Evolutionary conservation across 2,888 invertebrate species (phyloP).

Genomic region (Metallyticus violacea): DNA sequence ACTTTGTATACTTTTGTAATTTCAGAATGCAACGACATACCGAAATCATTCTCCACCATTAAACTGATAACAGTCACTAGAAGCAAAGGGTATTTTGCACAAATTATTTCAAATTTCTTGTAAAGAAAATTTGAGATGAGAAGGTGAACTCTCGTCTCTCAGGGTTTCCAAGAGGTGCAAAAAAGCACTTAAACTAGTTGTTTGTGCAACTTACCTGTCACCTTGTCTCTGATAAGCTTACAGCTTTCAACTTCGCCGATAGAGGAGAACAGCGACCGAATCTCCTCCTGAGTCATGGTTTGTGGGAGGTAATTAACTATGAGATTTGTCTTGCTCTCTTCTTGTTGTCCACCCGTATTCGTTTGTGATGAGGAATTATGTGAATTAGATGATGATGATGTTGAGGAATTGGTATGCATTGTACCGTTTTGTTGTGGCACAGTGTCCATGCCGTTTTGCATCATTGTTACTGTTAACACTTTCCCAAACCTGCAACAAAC

Average conservation of each 20-base stretch:
- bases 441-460: slow-evolving; percentile 81
- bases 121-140: too few relatives aligned
- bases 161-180: neutral
- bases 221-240: slow-evolving; percentile 98
- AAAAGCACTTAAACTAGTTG: neutral
- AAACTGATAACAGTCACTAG: too few relatives aligned
- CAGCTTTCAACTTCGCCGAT: slow-evolving; percentile 99
- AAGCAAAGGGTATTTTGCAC: too few relatives aligned
- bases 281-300: slow-evolving; percentile 99
- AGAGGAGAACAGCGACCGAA: slow-evolving; percentile 94
- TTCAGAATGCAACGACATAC: too few relatives aligned
- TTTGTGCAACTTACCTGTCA: slow-evolving; percentile 83
- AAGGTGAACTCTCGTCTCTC: too few relatives aligned
- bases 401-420: slow-evolving; percentile 44
- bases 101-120: too few relatives aligned
- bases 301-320: slow-evolving; percentile 99
- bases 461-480: slow-evolving; percentile 50
- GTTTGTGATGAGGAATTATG: slow-evolving; percentile 45
- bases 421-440: slow-evolving; percentile 80
- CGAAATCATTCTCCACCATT: too few relatives aligned
- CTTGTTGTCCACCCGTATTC: slow-evolving; percentile 60
- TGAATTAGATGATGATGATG: slow-evolving; percentile 42
- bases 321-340: slow-evolving; percentile 96
- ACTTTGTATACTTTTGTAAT: too few relatives aligned
- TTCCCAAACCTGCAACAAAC: slow-evolving; percentile 34